These are phyloP conservation scores for Lota lota DNA, from an alignment of 2,113 vertebrate genomes.

Conservation along the genomic window DNA sequence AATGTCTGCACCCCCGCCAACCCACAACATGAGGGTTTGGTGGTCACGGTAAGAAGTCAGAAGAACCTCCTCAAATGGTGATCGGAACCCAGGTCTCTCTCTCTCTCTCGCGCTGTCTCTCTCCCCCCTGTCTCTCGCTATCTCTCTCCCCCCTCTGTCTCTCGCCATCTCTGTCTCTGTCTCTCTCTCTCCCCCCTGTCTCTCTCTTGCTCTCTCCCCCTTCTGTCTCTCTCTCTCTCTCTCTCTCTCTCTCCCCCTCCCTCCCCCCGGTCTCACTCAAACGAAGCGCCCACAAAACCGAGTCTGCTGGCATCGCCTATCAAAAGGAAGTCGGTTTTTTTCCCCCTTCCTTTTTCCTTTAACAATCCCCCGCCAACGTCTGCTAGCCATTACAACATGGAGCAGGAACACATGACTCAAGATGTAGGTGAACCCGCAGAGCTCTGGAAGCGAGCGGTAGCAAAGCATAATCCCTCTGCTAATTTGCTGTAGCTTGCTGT, in stretches of 20 bases:
- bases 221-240: slow-evolving; percentile 20
- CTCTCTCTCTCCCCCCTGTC: too few species aligned
- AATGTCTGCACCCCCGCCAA: slow-evolving; percentile 43
- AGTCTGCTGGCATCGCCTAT: slow-evolving; percentile 47
- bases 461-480: slow-evolving; percentile 48
- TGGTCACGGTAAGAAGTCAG: slow-evolving; percentile 46
- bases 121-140: too few species aligned
- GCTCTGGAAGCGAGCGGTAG: slow-evolving; percentile 62
- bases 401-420: slow-evolving; percentile 53
- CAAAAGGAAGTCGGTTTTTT: slow-evolving; percentile 58
- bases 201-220: background rate
- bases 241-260: slow-evolving; percentile 7
- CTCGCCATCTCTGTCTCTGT: too few species aligned
- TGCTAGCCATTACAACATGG: slow-evolving; percentile 69
- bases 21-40: slow-evolving; percentile 40
- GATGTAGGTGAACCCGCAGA: slow-evolving; percentile 58
- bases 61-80: slow-evolving; percentile 39
- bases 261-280: slow-evolving; percentile 9
- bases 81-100: too few species aligned
- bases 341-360: background rate
- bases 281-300: slow-evolving; percentile 45
- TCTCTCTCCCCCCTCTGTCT: too few species aligned
- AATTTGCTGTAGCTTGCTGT: slow-evolving; percentile 58
- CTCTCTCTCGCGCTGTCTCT: too few species aligned
- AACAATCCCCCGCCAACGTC: slow-evolving; percentile 61